Evolutionary conservation across 2,113 vertebrate species (phyloP).

Genomic region (rat (Rattus norvegicus)): DNA sequence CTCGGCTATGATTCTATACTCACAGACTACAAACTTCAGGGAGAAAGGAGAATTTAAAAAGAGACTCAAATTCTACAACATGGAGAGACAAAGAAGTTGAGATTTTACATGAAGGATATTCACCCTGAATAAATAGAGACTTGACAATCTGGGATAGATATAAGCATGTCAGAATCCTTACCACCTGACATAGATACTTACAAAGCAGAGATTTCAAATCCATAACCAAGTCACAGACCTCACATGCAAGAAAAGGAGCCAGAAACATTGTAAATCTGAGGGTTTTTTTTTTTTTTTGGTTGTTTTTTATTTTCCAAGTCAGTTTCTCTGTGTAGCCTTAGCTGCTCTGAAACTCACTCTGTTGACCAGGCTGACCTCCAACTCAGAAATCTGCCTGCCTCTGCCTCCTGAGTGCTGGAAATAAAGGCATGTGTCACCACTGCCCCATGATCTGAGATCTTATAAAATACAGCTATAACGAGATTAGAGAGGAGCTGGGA

Average conservation of each 20-base stretch:
- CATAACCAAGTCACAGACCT: neutral
- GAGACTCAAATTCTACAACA: neutral
- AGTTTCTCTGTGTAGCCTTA: too few relatives aligned
- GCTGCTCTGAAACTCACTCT: too few relatives aligned
- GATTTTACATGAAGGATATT: neutral
- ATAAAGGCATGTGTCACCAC: too few relatives aligned
- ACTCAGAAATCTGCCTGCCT: too few relatives aligned
- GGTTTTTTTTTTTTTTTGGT: neutral
- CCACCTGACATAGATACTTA: neutral
- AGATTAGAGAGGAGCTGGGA: neutral
- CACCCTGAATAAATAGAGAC: neutral
- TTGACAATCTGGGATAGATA: neutral
- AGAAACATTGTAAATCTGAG: neutral
- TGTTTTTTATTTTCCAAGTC: neutral
- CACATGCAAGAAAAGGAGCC: neutral
- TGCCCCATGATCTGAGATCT: neutral
- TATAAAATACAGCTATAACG: neutral
- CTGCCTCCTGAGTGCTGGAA: too few relatives aligned
- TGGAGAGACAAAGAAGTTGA: conserved; percentile 29
- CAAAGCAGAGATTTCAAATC: conserved; percentile 34
- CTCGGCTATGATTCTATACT: neutral
- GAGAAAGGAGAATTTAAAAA: neutral
- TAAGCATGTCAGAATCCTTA: neutral
- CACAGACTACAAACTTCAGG: neutral
- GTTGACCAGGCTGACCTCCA: too few relatives aligned